phyloP scores from a whole-genome alignment of 30 jellyfish, hydroid and myxozoan species.

The Catostylus mosaicus region DNA sequence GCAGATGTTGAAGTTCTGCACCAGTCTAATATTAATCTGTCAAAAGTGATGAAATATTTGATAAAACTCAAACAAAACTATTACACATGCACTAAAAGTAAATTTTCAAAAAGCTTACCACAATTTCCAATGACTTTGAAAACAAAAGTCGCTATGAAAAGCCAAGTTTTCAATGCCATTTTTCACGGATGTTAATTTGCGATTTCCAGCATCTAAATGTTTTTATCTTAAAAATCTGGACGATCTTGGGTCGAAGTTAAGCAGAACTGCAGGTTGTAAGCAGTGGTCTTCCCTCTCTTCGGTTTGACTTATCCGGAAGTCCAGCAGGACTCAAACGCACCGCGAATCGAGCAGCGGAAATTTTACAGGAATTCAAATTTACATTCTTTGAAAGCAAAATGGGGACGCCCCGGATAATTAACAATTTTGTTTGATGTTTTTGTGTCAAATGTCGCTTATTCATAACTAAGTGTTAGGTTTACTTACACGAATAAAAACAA shows the following conservation, averaged over 20 bases:
- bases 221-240: not conserved
- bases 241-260: constrained; percentile 3
- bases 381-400: not conserved
- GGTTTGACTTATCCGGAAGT: constrained; percentile 52
- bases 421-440: not conserved
- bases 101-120: no score
- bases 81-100: no score
- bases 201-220: not conserved
- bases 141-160: not conserved
- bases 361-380: constrained; percentile 52
- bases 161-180: not conserved
- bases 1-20: no score
- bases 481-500: not conserved
- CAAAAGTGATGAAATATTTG: no score
- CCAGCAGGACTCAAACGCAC: constrained; percentile 2
- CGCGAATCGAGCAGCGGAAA: constrained; percentile 51
- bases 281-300: constrained; percentile 28
- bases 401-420: constrained; percentile 59
- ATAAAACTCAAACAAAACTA: no score
- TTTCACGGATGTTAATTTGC: not conserved
- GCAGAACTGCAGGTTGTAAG: not conserved
- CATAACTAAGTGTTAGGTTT: not conserved
- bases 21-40: no score
- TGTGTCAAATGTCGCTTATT: not conserved
- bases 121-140: not conserved